A percentile compares a stretch with the other conserved stretches of the same genome.
phyloP scores from a whole-genome alignment of 1,140 invertebrate species.

The Ceratosolen solmsi region DNA sequence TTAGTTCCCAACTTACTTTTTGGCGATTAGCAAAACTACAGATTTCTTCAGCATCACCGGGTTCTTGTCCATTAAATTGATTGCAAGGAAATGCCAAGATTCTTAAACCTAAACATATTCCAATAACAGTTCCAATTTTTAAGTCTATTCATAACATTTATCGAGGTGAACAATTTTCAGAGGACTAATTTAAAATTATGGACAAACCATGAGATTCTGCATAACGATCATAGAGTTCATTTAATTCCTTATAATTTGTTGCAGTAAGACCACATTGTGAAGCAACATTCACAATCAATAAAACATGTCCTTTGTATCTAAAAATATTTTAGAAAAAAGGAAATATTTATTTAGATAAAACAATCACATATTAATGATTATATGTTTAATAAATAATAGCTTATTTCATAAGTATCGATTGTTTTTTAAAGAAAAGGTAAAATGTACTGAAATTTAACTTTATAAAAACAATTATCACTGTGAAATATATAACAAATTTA shows the following conservation, averaged over 20 bases:
- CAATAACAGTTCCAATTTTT: background rate
- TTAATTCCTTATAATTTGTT: constrained; percentile 86
- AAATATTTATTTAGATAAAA: background rate
- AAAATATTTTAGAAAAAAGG: constrained; percentile 29
- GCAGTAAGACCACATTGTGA: constrained; percentile 90
- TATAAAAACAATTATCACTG: too few relatives aligned
- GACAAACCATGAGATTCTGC: constrained; percentile 75
- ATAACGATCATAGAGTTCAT: constrained; percentile 84
- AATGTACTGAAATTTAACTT: too few relatives aligned
- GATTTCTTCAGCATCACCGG: constrained; percentile 81
- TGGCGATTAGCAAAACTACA: constrained; percentile 82
- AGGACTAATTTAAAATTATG: background rate
- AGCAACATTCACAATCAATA: constrained; percentile 90
- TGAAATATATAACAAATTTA: too few relatives aligned
- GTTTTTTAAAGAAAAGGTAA: too few relatives aligned
- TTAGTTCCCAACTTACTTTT: constrained; percentile 76
- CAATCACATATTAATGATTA: background rate
- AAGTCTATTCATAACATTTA: background rate
- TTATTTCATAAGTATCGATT: background rate
- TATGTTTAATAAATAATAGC: background rate
- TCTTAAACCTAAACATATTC: constrained; percentile 73
- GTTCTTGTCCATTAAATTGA: constrained; percentile 91
- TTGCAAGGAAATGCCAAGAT: constrained; percentile 97
- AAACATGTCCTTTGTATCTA: constrained; percentile 81
- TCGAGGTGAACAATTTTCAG: background rate